Evolutionary conservation across 2,797 vertebrate genomes (phyloP), one percentile per base, ranked within the genome.

Genomic region (Euthynnus affinis): DNA sequence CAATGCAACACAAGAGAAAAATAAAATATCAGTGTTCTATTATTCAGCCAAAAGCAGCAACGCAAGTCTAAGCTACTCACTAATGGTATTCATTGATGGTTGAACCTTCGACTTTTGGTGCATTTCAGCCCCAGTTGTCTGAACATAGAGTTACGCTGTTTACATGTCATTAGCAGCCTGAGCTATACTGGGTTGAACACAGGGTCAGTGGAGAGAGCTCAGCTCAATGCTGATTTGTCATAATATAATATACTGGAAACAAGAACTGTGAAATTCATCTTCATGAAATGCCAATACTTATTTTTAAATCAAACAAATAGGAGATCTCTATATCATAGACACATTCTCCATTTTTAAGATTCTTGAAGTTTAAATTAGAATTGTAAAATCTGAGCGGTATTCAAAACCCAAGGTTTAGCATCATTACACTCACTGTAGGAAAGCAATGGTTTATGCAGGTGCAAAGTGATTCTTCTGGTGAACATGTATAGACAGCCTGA

Each of bases 401-500:
- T 81, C 63, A 65, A 40, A 12, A 53, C 52, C 64, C 14, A 10
- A 49, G 29, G 34, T 69, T 64, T 7, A 51, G 48, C 25, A 68
- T 74, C 61, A 84, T 72, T 57, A 46, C 42, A 44, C 42, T 62
- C 78, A 44, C 76, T 52, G 64, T 49, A 9, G 78, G 78, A 71
- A 71, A 78, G 57, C 68, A 48, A 65, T 22, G 58, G 65, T 52
- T 64, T 55, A 57, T 32, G 44, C 56, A 12, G 14, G 46, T 52
- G 44, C 62, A 78, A 74, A 75, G 69, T 53, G 63, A 82, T 81
- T 72, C 62, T 69, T 58, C 48, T 0, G n/a, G 59, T 66, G 71
- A 82, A 87, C 58, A 22, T 77, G 67, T 48, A 66, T 40, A 32
- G 52, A 58, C 23, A 44, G 83, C 87, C 77, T 29, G 25, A 76